phyloP scores from a whole-genome alignment of 2,888 invertebrate species.

The Xylota segnis region DNA sequence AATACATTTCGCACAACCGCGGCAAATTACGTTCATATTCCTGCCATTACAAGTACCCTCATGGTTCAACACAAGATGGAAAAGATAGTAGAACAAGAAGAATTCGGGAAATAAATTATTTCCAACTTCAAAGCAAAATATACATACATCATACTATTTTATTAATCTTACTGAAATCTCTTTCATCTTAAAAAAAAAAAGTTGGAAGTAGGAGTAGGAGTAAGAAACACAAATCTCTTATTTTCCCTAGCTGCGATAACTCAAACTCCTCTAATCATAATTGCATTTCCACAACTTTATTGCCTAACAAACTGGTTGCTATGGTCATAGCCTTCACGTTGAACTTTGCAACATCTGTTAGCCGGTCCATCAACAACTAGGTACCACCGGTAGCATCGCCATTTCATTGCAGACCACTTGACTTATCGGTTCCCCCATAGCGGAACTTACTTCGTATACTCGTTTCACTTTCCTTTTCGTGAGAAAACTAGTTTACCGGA shows the following conservation, averaged over 20 bases:
- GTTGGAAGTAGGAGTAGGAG: too few relatives aligned
- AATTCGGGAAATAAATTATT: too few relatives aligned
- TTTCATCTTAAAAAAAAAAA: too few relatives aligned
- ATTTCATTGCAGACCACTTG: constrained; percentile 36
- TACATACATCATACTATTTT: too few relatives aligned
- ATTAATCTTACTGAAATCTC: too few relatives aligned
- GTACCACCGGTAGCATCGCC: constrained; percentile 13
- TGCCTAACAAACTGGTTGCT: constrained; percentile 23
- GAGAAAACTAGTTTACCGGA: constrained; percentile 68
- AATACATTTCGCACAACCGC: too few relatives aligned
- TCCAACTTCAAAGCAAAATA: too few relatives aligned
- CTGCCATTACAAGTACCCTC: too few relatives aligned
- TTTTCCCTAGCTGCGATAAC: background rate
- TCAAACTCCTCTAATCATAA: background rate
- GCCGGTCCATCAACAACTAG: constrained; percentile 47
- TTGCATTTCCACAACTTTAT: background rate
- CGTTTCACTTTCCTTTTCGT: constrained; percentile 64
- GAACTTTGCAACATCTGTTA: constrained; percentile 48
- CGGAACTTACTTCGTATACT: constrained; percentile 45
- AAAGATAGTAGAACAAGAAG: too few relatives aligned
- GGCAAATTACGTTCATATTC: too few relatives aligned
- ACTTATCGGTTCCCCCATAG: constrained; percentile 38
- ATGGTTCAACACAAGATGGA: too few relatives aligned
- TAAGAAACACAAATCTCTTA: background rate
- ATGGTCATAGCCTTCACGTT: constrained; percentile 52